phyloP scores from a whole-genome alignment of 2,888 invertebrate genomes.

The Nemurella pictetii region DNA sequence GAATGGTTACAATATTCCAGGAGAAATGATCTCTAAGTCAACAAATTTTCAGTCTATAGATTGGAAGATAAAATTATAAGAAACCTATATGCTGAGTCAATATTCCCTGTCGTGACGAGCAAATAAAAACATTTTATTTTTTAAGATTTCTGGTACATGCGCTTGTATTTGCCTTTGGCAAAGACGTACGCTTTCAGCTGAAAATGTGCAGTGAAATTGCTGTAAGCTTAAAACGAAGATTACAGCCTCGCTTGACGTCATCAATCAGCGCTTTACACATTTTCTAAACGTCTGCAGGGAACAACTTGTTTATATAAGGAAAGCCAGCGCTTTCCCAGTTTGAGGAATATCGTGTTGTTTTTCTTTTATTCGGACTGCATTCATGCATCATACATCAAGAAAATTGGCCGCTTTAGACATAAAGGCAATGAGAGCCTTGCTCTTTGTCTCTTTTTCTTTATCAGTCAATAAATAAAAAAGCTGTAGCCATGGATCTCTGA shows the following conservation, averaged over 20 bases:
- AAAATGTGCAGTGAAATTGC: not conserved
- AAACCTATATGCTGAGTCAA: not conserved
- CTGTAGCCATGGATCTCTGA: not conserved
- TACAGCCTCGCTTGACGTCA: not conserved
- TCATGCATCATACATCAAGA: not conserved
- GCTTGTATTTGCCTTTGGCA: not conserved
- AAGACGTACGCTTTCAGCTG: not conserved
- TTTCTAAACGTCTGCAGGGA: not conserved
- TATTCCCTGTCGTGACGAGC: not conserved
- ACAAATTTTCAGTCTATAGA: not conserved
- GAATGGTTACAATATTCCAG: not conserved
- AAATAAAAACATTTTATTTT: not conserved
- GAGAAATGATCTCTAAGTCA: not conserved
- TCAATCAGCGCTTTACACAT: not conserved
- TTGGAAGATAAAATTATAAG: not conserved
- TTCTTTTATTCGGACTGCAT: not conserved
- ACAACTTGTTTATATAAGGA: not conserved
- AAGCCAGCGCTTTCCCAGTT: not conserved
- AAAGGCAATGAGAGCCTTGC: not conserved
- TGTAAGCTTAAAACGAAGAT: not conserved
- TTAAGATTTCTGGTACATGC: not conserved
- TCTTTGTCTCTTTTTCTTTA: constrained; percentile 2
- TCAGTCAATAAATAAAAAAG: constrained; percentile 16
- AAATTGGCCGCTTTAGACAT: not conserved
- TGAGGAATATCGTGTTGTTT: not conserved